Base-by-base conservation (phyloP, 1,140 invertebrate species). In the Aphelenchoides besseyi region DNA sequence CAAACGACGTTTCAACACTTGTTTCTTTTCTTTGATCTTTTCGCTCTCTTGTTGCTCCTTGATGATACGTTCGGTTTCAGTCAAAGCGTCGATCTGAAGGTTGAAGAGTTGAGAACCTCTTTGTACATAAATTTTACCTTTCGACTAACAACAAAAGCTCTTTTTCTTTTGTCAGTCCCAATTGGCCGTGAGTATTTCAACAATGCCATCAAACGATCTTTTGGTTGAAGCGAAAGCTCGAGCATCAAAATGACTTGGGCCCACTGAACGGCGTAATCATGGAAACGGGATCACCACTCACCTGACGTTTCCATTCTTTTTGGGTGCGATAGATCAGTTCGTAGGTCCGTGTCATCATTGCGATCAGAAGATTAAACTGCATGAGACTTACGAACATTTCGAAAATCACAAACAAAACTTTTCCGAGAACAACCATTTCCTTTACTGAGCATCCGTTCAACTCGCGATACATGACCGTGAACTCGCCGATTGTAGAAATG, bases 261-360 rank as follows among this genome's bases (percentile, higher is more conserved):
- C 95, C 95, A 98, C 91, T 93, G 83, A 57, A 87, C 72, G 3
- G n/a, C 3, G 12, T 33, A 26, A 5, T 29, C 18, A 5, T 61
- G 12, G 53, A 64, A 41, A 57, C 12, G 26, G 5, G 54, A 16
- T 67, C 26, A 16, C 1, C n/a, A 59, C 23, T 28, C 16, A 92
- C 91, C 89, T 98, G 95, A 87, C 95, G 87, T 87, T 97, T 94
- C 93, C 94, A 98, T 85, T 98, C 95, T 85, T 97, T 97, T 77
- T 93, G 89, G 1, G 94, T 95, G 85, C 95, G 93, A 1, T 93
- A 94, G 76, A 98, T 97, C 86, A 87, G 82, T 86, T 96, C 93
- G 85, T 98, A 98, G 26, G 95, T 98, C 85, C 97, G 96, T 1
- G 95, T 95, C 95, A 98, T 97, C 95, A 98, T 98, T 77, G 95